A percentile compares a stretch with the other conserved stretches of the same genome.
These are phyloP conservation scores for Lasioglossum pauxillum DNA, from an alignment of 2,888 invertebrate species.

Conservation along the genomic window DNA sequence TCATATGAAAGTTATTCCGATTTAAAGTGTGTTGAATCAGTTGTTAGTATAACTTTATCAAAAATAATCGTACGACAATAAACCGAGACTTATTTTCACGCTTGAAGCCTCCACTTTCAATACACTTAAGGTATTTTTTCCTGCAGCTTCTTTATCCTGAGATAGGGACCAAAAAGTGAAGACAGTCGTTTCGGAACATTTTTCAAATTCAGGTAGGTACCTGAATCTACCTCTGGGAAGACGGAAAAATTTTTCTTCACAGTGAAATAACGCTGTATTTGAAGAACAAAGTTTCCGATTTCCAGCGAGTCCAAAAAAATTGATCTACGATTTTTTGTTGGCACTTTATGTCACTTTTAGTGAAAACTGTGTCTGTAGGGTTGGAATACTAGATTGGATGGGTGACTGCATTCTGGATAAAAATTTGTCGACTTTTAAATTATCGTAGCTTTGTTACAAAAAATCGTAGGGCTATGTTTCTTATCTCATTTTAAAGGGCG, in stretches of 20 bases:
- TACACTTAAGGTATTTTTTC: not conserved
- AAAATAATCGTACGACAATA: not conserved
- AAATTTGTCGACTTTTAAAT: not conserved
- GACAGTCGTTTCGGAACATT: not conserved
- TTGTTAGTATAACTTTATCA: not conserved
- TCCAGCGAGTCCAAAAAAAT: not conserved
- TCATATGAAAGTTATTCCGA: no score
- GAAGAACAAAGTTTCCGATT: not conserved
- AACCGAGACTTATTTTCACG: no score
- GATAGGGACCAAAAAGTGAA: not conserved
- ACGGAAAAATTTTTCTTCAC: not conserved
- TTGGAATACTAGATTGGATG: no score
- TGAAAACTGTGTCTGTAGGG: not conserved
- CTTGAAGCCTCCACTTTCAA: not conserved
- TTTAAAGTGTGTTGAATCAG: no score
- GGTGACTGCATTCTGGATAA: no score
- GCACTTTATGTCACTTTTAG: not conserved
- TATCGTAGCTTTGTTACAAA: not conserved
- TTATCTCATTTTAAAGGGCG: no score
- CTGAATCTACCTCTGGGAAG: not conserved
- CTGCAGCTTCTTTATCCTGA: not conserved
- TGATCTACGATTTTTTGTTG: not conserved
- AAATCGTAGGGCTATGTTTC: no score
- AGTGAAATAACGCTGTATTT: accelerated
- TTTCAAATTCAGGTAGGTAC: not conserved